These are phyloP conservation scores for Dipus sagitta DNA, from an alignment of 2,797 vertebrate genomes.

Conservation along the genomic window DNA sequence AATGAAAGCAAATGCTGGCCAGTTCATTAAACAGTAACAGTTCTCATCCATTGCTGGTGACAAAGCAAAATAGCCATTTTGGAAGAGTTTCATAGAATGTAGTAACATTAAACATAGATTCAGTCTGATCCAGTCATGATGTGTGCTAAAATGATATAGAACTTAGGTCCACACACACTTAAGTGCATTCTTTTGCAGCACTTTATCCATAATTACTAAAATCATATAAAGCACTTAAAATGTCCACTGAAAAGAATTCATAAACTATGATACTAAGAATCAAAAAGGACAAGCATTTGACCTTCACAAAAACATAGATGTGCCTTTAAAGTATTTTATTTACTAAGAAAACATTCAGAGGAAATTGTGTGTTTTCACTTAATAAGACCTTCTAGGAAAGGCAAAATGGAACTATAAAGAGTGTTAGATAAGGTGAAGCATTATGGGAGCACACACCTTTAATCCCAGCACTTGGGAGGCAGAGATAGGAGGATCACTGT, in stretches of 20 bases:
- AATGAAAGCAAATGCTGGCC: not conserved
- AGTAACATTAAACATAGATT: not conserved
- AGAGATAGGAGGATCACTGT: no score
- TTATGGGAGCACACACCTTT: no score
- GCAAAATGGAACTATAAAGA: not conserved
- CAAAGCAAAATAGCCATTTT: constrained; percentile 9
- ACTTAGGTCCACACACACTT: not conserved
- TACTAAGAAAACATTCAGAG: not conserved
- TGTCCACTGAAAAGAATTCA: not conserved
- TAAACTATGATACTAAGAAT: constrained; percentile 16
- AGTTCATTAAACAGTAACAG: not conserved
- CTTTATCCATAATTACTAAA: constrained; percentile 36
- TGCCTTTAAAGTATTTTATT: constrained; percentile 16
- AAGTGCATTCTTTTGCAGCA: not conserved
- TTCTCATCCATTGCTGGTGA: not conserved
- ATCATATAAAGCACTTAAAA: not conserved
- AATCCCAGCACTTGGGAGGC: no score
- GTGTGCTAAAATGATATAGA: constrained; percentile 36
- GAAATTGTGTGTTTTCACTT: not conserved
- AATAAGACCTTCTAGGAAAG: not conserved
- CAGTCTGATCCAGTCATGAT: not conserved
- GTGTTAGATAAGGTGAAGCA: no score
- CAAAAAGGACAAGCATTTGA: not conserved
- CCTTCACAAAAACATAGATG: not conserved
- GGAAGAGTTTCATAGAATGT: not conserved